Percentiles rank a stretch among this genome's conserved stretches.
Evolutionary conservation across 2,888 invertebrate species (phyloP).

Genomic region (Anticlea derivata): DNA sequence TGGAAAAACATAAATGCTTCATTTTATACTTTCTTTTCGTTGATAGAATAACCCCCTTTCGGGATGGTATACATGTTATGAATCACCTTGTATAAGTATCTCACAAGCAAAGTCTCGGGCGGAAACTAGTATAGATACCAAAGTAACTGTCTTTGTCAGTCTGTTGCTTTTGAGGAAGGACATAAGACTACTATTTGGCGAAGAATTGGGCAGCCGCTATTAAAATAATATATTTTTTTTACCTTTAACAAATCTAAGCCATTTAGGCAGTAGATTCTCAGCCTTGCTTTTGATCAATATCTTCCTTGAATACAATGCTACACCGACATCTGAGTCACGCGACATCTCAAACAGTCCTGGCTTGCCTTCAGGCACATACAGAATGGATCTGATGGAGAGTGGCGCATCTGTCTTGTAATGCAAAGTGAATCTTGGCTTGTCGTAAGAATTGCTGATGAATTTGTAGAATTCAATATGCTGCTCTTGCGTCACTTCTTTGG

Average conservation of each 20-base stretch:
- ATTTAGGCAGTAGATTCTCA: constrained; percentile 95
- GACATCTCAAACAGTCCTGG: constrained; percentile 96
- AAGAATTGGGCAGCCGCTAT: too few species aligned
- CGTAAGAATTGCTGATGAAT: constrained; percentile 93
- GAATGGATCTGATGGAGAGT: constrained; percentile 93
- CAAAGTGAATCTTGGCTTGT: constrained; percentile 93
- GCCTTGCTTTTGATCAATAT: constrained; percentile 96
- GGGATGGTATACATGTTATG: too few species aligned
- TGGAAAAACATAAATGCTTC: too few species aligned
- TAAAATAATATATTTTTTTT: not conserved
- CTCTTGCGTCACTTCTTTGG: constrained; percentile 92
- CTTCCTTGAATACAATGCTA: constrained; percentile 95
- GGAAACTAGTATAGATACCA: too few species aligned
- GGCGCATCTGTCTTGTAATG: constrained; percentile 98
- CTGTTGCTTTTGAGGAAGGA: too few species aligned
- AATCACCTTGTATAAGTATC: too few species aligned
- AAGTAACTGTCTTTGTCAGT: too few species aligned
- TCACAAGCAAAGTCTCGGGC: too few species aligned
- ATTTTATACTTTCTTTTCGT: too few species aligned
- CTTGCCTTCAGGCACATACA: constrained; percentile 97
- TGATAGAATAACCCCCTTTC: too few species aligned
- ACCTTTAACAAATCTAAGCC: constrained; percentile 97
- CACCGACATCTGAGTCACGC: constrained; percentile 92
- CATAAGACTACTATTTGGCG: too few species aligned
- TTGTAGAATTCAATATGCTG: constrained; percentile 97